phyloP scores from a whole-genome alignment of 2,113 vertebrate genomes.

The Elachura formosa region DNA sequence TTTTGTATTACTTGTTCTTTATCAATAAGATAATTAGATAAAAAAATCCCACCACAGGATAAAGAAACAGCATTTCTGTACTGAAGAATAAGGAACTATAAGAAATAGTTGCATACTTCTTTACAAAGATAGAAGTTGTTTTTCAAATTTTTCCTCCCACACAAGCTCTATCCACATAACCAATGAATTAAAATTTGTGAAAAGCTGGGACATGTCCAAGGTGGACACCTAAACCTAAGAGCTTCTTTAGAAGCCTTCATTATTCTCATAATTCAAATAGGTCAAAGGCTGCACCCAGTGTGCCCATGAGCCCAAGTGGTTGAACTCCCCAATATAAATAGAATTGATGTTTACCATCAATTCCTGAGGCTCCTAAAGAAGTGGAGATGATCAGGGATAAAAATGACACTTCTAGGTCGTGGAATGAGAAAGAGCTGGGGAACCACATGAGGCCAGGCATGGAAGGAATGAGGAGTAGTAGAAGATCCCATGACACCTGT shows the following conservation, averaged over 20 bases:
- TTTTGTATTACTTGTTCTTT: neutral
- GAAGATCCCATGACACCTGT: neutral
- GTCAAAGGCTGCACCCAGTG: neutral
- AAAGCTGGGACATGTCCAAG: neutral
- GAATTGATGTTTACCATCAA: neutral
- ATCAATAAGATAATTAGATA: neutral
- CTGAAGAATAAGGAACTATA: neutral
- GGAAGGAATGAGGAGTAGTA: neutral
- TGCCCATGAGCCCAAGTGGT: neutral
- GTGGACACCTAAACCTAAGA: neutral
- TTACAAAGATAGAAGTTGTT: neutral
- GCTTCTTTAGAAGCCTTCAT: neutral
- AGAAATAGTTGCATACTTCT: neutral
- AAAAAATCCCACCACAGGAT: neutral
- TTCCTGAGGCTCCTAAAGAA: neutral
- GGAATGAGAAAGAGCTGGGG: neutral
- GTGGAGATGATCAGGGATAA: neutral
- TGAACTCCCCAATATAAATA: neutral
- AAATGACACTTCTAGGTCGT: rapidly evolving
- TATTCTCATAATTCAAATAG: neutral
- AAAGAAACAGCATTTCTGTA: neutral
- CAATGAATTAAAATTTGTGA: neutral
- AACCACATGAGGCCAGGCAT: rapidly evolving
- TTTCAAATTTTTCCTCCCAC: neutral
- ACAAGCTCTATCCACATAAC: neutral